These are phyloP conservation scores for Stenodera caucasica DNA, from an alignment of 2,888 invertebrate species.

Conservation along the genomic window DNA sequence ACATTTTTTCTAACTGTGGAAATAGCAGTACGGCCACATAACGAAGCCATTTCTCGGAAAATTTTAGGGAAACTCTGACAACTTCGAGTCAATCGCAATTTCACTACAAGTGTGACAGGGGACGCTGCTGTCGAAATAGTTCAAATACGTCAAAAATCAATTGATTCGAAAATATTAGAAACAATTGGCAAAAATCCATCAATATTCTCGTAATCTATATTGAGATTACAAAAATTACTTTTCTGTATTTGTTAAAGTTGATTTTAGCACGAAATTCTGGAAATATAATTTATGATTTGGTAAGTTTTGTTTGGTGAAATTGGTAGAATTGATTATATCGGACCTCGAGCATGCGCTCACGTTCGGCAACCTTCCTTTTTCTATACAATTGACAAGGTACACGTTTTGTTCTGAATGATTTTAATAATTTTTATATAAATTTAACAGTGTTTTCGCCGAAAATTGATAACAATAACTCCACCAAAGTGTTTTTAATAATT, in stretches of 20 bases:
- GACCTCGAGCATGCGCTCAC: slow-evolving; percentile 16
- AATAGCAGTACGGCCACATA: slow-evolving; percentile 72
- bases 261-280: no score
- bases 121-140: slow-evolving; percentile 13
- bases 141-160: background rate
- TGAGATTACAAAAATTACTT: no score
- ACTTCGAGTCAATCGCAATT: slow-evolving; percentile 15
- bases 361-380: slow-evolving; percentile 40
- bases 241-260: no score
- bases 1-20: slow-evolving; percentile 68
- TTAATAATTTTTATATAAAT: slow-evolving; percentile 19
- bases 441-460: slow-evolving; percentile 11
- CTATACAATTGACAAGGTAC: slow-evolving; percentile 50
- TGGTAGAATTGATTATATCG: background rate
- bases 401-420: slow-evolving; percentile 44
- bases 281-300: background rate
- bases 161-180: background rate
- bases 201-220: no score
- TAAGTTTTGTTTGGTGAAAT: background rate
- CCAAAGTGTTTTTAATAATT: background rate
- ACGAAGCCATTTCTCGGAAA: slow-evolving; percentile 66
- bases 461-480: slow-evolving; percentile 7
- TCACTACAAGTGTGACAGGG: slow-evolving; percentile 7
- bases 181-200: no score
- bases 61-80: slow-evolving; percentile 22